Percentiles rank a stretch among this genome's conserved stretches.
Evolutionary conservation across 2,797 vertebrate species (phyloP).

Genomic region (Phylloscopus collybita): DNA sequence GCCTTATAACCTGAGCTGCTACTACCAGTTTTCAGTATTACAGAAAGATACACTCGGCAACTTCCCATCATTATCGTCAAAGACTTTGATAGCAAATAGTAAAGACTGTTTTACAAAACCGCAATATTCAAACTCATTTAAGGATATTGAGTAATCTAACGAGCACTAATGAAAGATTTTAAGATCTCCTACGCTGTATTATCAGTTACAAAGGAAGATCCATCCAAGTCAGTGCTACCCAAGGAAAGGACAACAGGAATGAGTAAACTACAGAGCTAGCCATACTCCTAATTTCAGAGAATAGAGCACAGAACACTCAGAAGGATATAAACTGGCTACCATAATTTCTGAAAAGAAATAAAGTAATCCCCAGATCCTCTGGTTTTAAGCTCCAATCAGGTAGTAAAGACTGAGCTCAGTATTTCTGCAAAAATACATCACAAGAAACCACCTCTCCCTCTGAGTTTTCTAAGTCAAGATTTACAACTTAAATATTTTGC

Average conservation of each 20-base stretch:
- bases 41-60: not conserved
- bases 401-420: not conserved
- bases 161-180: not conserved
- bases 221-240: not conserved
- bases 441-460: not conserved
- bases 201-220: not conserved
- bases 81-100: not conserved
- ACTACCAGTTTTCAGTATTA: not conserved
- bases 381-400: not conserved
- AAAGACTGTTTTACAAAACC: not conserved
- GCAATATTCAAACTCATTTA: not conserved
- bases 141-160: not conserved
- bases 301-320: not conserved
- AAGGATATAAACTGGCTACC: not conserved
- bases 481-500: not conserved
- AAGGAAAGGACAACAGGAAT: not conserved
- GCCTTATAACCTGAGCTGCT: not conserved
- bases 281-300: not conserved
- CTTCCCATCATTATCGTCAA: not conserved
- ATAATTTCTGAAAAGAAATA: not conserved
- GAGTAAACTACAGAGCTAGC: not conserved
- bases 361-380: not conserved
- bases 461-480: not conserved
- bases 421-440: not conserved
- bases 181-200: not conserved